A percentile compares a stretch with the other conserved stretches of the same genome.
phyloP scores from a whole-genome alignment of 2,797 vertebrate species.

The Prionace glauca region DNA sequence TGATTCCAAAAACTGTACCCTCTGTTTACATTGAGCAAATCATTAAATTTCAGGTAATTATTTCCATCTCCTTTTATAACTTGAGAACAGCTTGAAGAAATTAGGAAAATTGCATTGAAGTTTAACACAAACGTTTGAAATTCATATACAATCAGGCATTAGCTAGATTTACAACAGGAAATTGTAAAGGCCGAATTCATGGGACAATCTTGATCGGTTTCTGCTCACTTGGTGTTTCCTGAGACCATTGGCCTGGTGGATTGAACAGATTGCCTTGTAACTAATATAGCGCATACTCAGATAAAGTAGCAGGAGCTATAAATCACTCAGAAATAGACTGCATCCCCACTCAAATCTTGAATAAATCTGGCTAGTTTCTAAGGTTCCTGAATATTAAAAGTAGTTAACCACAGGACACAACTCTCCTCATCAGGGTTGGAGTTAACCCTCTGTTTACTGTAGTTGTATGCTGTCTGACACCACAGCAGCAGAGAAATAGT shows the following conservation, averaged over 20 bases:
- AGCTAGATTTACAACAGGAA: not conserved
- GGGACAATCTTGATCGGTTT: not conserved
- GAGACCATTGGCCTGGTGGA: not conserved
- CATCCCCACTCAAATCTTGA: not conserved
- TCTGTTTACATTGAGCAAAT: not conserved
- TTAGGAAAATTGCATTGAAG: not conserved
- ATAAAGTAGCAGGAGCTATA: not conserved
- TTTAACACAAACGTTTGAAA: constrained; percentile 7
- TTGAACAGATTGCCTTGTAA: not conserved
- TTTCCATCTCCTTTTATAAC: not conserved
- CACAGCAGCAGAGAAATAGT: not conserved
- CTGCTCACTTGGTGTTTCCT: not conserved
- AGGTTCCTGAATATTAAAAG: not conserved
- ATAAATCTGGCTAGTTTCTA: not conserved
- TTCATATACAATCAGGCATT: not conserved
- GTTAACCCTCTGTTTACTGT: no score
- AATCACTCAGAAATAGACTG: not conserved
- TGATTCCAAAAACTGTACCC: no score
- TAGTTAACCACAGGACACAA: not conserved
- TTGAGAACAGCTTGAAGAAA: not conserved
- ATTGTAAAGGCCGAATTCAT: not conserved
- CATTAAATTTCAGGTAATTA: not conserved
- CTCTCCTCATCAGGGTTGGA: not conserved
- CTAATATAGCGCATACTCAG: not conserved
- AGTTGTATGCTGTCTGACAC: no score